These are phyloP conservation scores for Rhinichthys klamathensis DNA, from an alignment of 2,113 vertebrate species.

Conservation along the genomic window DNA sequence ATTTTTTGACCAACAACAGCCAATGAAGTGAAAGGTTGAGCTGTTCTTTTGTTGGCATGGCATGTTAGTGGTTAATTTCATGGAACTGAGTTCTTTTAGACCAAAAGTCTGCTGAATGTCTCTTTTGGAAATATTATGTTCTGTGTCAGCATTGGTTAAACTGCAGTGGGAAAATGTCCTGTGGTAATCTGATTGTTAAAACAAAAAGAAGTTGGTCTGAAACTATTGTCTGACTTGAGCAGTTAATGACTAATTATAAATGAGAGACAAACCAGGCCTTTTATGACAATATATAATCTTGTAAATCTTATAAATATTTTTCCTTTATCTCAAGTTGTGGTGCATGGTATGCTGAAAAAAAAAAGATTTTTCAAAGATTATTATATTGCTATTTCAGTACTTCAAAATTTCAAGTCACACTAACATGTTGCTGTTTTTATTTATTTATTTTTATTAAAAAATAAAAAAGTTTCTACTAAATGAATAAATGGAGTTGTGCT, in stretches of 20 bases:
- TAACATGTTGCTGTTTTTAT: too few species aligned
- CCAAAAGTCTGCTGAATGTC: constrained; percentile 59
- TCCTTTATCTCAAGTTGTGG: too few species aligned
- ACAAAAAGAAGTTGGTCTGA: background rate
- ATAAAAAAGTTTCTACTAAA: too few species aligned
- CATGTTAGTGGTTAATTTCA: constrained; percentile 62
- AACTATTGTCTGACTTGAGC: constrained; percentile 34
- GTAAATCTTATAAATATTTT: too few species aligned
- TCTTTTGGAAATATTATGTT: constrained; percentile 66
- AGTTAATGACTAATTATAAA: background rate
- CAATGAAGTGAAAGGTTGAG: constrained; percentile 70
- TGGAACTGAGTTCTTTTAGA: constrained; percentile 55
- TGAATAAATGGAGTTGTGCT: too few species aligned
- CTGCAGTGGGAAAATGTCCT: constrained; percentile 34
- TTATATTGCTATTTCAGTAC: too few species aligned
- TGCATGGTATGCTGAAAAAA: too few species aligned
- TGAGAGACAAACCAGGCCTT: background rate
- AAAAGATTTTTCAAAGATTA: too few species aligned
- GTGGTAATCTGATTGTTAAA: constrained; percentile 40
- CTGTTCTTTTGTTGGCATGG: constrained; percentile 62
- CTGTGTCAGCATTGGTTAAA: constrained; percentile 60
- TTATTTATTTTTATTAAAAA: too few species aligned
- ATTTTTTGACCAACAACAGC: constrained; percentile 64
- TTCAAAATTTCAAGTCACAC: too few species aligned
- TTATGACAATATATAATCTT: background rate